These are phyloP conservation scores for Villa cingulata DNA, from an alignment of 2,888 invertebrate genomes.

Conservation along the genomic window DNA sequence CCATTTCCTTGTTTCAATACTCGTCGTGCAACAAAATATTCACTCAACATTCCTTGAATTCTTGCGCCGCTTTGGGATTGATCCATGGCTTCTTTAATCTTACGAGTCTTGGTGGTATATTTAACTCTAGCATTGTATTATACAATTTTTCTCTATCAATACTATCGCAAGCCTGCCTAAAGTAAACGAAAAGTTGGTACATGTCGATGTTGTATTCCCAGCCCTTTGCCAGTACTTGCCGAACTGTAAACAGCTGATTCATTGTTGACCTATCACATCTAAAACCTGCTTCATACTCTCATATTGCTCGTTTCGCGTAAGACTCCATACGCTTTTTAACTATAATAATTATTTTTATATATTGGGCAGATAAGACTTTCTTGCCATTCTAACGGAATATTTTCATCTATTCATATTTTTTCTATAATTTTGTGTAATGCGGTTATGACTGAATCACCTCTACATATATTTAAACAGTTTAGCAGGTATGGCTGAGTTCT, in stretches of 20 bases:
- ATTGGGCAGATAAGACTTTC: too few species aligned
- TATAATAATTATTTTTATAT: too few species aligned
- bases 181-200: background rate
- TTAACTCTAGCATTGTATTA: background rate
- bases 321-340: too few species aligned
- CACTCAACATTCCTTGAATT: background rate
- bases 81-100: background rate
- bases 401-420: too few species aligned
- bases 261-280: background rate
- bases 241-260: background rate
- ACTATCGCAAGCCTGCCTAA: conserved; percentile 1
- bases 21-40: background rate
- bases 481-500: too few species aligned
- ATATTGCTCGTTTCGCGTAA: background rate
- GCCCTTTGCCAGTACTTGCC: background rate
- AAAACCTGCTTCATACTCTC: conserved; percentile 4
- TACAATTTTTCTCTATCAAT: background rate
- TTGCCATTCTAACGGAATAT: too few species aligned
- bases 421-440: too few species aligned
- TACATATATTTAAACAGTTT: too few species aligned
- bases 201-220: conserved; percentile 1
- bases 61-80: background rate
- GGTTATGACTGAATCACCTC: too few species aligned
- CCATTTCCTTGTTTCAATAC: background rate
- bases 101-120: background rate